Evolutionary conservation across 2,797 vertebrate genomes (phyloP), one percentile per base, ranked within the genome.

Genomic region (Benthosema pterotum): DNA sequence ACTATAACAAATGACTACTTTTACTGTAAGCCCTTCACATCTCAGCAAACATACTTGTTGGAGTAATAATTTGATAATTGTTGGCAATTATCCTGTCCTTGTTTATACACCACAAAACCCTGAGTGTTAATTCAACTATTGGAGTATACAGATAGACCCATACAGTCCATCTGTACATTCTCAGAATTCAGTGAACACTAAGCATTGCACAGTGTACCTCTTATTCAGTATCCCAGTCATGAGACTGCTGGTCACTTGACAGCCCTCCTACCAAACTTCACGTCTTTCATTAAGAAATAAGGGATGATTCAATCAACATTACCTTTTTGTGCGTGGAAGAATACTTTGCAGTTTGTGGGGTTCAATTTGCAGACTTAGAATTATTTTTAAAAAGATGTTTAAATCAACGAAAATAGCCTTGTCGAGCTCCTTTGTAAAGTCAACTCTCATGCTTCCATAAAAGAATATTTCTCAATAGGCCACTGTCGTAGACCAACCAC

Each of bases 241-340:
- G 81, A 57, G 88, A 83, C 84, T 52, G 62, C 63, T 69, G 69
- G 75, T 89, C 87, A 85, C 72, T 70, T 84, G 86, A 89, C 74
- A 25, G 42, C 46, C 67, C 17, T 84, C 50, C 63, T 45, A 52
- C 65, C 71, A 52, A 62, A 78, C 88, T 57, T 60, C 69, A 83
- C 52, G 85, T 79, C 77, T 67, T 67, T 78, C 79, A 86, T 89
- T 88, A 90, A 48, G 51, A 76, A 67, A 63, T 42, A 42, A 63
- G 46, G 42, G 45, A 19, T 69, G 60, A 88, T 83, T 71, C 52
- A 75, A 87, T 80, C 13, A 69, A 84, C 32, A 38, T 38, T 38
- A 38, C 32, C 32, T 38, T 38, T n/a, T 8, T 38, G 32, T 38
- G 32, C 11, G 32, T 38, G 32, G 32, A 38, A 38, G 32, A 0